A percentile compares a stretch with the other conserved stretches of the same genome.
These are phyloP conservation scores for Podiceps cristatus DNA, from an alignment of 2,113 vertebrate genomes.

Conservation along the genomic window DNA sequence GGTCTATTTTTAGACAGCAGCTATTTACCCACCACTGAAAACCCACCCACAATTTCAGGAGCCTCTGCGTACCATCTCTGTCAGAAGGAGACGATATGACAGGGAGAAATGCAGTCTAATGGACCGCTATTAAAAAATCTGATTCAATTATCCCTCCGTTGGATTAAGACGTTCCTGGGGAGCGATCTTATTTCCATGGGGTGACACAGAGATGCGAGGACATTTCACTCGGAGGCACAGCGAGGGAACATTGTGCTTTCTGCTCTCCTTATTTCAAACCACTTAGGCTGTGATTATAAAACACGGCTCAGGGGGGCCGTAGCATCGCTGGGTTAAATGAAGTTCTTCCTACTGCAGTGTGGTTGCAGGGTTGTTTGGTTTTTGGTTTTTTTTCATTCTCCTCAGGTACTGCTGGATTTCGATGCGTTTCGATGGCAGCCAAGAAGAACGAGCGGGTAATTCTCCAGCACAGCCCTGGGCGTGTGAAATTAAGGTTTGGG, in stretches of 20 bases:
- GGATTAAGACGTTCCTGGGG: background rate
- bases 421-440: accelerated
- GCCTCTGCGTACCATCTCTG: background rate
- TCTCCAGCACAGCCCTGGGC: background rate
- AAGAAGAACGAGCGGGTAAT: accelerated
- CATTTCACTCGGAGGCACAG: background rate
- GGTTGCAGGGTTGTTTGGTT: background rate
- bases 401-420: background rate
- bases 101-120: background rate
- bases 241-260: background rate
- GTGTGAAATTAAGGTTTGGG: background rate
- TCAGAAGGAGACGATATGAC: background rate
- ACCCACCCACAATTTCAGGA: background rate
- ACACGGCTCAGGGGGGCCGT: accelerated
- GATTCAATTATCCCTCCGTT: background rate
- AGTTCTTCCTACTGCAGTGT: background rate
- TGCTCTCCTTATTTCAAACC: background rate
- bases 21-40: background rate
- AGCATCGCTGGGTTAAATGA: accelerated
- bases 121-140: background rate
- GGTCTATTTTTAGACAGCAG: background rate
- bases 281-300: background rate
- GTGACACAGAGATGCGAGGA: background rate
- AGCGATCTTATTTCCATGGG: background rate
- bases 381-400: background rate